Base-by-base conservation (phyloP, 2,113 vertebrate species). In the Microtus oregoni region DNA sequence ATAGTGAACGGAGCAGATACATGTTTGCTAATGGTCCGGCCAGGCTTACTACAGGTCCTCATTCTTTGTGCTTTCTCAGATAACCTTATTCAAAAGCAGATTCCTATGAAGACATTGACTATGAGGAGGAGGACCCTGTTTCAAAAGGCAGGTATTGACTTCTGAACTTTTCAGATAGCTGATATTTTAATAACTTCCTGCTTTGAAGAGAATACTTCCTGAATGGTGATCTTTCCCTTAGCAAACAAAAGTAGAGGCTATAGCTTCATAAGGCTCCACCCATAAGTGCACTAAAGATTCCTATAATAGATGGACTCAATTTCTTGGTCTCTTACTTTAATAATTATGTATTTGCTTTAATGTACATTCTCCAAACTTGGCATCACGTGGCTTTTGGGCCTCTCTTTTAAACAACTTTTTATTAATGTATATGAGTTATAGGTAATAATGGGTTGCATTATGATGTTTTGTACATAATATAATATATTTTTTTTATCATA, bases 141-240 rank as follows among this genome's bases (percentile, higher is more conserved):
- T 58, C 76, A 32, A 92, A 89, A 95, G 68, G 73, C 52, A 94
- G 73, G 20, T 50, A 70, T 52, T 67, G 92, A 91, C 55, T 86
- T 94, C 12, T 75, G 50, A 94, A 38, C n/a, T 92, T 86, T 97
- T 87, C 73, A 44, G 50, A 86, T 93, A 83, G 75, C 81, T 94
- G 38, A 32, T 47, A 67, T 63, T 94, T 95, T 94, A 92, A 73
- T 78, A 92, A 87, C 44, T 93, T 30, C 8, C 79, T 58, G 55
- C 30, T 85, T 22, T 93, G 82, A 87, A 76, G 13, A 72, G 14
- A 44, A 20, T 35, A 22, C 32, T 81, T 96, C 93, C 32, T 96
- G 58, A 94, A 73, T n/a, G 70, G 30, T 72, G 41, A 41, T 22
- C 38, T 73, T 75, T 13, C 15, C 20, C 11, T 67, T 10, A 82